Conservation (phyloP, 2,113 vertebrate species). For the Hemiprocne comata region DNA sequence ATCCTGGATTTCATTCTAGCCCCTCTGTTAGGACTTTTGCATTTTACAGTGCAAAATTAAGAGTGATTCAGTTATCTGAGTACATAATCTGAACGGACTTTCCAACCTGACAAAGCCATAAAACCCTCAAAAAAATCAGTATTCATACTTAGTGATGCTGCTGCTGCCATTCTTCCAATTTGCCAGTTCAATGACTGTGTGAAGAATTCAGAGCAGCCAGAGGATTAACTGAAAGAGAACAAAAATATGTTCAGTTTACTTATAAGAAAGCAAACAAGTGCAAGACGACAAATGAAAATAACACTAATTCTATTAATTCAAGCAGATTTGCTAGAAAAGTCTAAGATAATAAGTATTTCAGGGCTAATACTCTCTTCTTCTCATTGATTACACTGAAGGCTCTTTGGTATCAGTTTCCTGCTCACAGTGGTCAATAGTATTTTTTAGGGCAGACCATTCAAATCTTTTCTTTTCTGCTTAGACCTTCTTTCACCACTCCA, state of each 20-base stretch:
- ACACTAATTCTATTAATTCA: background rate
- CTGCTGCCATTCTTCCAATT: background rate
- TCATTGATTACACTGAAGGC: background rate
- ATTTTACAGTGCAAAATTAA: background rate
- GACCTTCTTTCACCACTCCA: background rate
- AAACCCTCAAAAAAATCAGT: background rate
- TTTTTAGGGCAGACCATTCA: background rate
- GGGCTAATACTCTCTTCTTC: background rate
- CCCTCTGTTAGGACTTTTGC: background rate
- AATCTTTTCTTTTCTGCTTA: background rate
- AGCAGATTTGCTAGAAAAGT: background rate
- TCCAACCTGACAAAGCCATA: background rate
- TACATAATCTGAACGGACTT: background rate
- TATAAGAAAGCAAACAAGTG: background rate
- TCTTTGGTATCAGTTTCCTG: background rate
- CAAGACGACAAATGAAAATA: background rate
- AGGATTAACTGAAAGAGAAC: background rate
- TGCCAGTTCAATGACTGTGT: background rate
- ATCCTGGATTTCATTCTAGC: background rate
- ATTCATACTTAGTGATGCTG: background rate
- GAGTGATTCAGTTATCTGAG: background rate
- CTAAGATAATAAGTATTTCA: background rate
- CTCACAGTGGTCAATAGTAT: background rate
- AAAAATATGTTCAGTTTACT: background rate
- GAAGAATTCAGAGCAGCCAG: background rate